These are phyloP conservation scores for Mesochorus sp. DNA, from an alignment of 2,888 invertebrate species.

Conservation along the genomic window DNA sequence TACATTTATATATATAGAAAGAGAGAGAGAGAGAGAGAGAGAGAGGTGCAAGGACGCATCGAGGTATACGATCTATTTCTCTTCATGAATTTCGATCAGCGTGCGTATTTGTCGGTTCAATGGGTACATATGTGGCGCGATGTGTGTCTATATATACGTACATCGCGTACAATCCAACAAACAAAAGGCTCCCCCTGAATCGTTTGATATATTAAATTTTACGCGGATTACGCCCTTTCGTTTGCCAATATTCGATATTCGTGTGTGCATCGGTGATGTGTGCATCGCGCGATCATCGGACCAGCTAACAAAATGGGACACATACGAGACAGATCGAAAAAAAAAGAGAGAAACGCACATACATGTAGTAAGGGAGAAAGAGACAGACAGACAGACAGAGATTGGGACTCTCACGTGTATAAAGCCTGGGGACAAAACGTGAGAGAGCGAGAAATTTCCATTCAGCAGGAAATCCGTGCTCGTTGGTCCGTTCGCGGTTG, in stretches of 20 bases:
- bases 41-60: too few species aligned
- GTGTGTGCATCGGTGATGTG: slow-evolving; percentile 11
- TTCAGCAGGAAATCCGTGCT: slow-evolving; percentile 44
- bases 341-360: background rate
- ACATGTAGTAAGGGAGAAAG: background rate
- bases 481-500: slow-evolving; percentile 29
- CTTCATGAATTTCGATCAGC: slow-evolving; percentile 33
- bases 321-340: background rate
- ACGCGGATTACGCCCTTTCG: background rate
- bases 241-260: background rate
- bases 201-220: background rate
- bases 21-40: too few species aligned
- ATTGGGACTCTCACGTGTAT: background rate
- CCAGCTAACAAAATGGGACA: slow-evolving; percentile 15
- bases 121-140: background rate
- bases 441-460: slow-evolving; percentile 46
- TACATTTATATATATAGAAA: background rate
- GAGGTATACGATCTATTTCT: slow-evolving; percentile 7
- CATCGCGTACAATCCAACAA: background rate
- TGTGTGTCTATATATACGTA: background rate
- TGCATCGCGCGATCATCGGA: slow-evolving; percentile 6
- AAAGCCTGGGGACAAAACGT: slow-evolving; percentile 10
- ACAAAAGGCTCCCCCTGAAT: background rate
- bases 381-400: background rate
- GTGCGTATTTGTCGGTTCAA: slow-evolving; percentile 25